These are phyloP conservation scores for Nettapus auritus DNA, from an alignment of 2,113 vertebrate species.

Conservation along the genomic window DNA sequence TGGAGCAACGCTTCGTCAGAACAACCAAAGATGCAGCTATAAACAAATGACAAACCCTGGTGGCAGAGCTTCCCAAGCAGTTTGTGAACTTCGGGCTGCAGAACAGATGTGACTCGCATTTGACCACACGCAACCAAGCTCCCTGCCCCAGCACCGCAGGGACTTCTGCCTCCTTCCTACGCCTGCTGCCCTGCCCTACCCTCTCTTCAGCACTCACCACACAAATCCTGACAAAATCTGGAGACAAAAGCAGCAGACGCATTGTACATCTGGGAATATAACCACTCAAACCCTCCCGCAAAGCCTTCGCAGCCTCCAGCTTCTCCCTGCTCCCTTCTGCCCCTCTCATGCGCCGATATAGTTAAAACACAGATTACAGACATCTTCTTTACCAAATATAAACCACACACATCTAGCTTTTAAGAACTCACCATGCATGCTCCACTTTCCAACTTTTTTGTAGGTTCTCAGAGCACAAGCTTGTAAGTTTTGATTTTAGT, in stretches of 20 bases:
- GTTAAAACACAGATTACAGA: not conserved
- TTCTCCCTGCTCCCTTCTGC: not conserved
- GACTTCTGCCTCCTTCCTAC: not conserved
- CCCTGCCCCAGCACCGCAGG: not conserved
- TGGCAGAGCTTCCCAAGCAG: not conserved
- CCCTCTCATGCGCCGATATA: not conserved
- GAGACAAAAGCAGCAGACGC: not conserved
- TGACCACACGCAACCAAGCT: not conserved
- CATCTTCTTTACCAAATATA: not conserved
- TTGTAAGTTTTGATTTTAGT: not conserved
- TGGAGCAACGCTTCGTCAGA: not conserved
- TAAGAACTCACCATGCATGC: not conserved
- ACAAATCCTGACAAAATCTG: not conserved
- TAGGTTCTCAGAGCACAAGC: not conserved
- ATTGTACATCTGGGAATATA: not conserved
- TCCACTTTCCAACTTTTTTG: not conserved
- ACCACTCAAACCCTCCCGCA: not conserved
- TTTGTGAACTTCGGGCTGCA: not conserved
- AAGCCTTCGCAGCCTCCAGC: not conserved
- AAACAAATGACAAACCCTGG: not conserved
- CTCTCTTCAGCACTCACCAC: not conserved
- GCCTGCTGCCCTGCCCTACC: not conserved
- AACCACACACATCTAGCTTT: not conserved
- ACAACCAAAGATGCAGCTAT: not conserved
- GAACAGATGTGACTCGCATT: not conserved